These are phyloP conservation scores for Anniella stebbinsi DNA, from an alignment of 2,797 vertebrate genomes.

Conservation along the genomic window DNA sequence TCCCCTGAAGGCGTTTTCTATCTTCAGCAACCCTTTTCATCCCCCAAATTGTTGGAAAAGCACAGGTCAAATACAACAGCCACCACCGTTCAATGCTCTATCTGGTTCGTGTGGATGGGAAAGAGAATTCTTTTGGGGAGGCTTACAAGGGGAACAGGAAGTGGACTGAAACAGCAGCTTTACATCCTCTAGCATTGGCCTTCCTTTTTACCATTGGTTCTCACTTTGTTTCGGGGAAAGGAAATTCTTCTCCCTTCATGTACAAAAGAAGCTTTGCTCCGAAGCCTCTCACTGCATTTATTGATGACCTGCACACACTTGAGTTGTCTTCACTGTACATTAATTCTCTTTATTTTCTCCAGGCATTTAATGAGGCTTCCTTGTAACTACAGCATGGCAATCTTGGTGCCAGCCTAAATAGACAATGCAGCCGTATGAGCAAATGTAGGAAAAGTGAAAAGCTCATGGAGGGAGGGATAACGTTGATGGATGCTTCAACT, in stretches of 20 bases:
- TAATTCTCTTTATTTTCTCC: conserved; percentile 25
- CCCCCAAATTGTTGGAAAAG: background rate
- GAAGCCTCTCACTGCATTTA: background rate
- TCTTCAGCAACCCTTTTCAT: background rate
- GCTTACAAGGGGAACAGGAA: background rate
- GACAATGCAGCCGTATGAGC: background rate
- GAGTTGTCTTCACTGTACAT: background rate
- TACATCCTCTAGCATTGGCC: background rate
- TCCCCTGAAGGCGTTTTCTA: no score
- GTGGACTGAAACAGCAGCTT: background rate
- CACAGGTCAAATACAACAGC: background rate
- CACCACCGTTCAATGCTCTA: background rate
- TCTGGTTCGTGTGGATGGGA: background rate
- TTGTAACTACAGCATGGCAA: conserved; percentile 1
- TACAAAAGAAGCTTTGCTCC: background rate
- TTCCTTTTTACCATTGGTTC: background rate
- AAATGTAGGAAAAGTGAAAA: conserved; percentile 37
- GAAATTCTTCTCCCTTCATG: background rate
- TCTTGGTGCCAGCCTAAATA: background rate
- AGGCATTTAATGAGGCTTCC: background rate
- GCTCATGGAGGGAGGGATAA: background rate
- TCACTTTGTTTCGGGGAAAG: background rate
- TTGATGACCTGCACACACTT: background rate
- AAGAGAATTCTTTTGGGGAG: background rate
- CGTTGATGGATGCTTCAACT: background rate